These are phyloP conservation scores for Sylvia borin DNA, from an alignment of 2,797 vertebrate species.

Conservation along the genomic window DNA sequence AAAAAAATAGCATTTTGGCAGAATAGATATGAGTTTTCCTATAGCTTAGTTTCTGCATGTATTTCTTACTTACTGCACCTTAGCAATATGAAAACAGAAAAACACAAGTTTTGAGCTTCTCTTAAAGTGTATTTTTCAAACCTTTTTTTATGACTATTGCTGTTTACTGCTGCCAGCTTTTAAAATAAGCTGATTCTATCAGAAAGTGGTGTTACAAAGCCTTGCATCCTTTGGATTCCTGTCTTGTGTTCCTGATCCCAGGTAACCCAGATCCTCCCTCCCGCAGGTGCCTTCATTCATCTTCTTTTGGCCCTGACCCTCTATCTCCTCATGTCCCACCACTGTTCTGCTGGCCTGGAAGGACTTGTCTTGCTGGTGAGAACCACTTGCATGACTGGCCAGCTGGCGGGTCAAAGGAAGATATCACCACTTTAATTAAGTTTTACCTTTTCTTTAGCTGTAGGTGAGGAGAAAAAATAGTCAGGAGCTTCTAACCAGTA, in stretches of 20 bases:
- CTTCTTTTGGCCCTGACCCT: fast-evolving
- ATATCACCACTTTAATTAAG: neutral
- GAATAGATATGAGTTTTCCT: neutral
- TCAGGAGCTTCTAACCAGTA: neutral
- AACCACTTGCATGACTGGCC: neutral
- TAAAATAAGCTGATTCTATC: neutral
- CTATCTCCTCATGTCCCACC: neutral
- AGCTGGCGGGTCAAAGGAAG: neutral
- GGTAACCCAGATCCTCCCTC: neutral
- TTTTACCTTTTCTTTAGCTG: neutral
- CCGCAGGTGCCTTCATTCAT: neutral
- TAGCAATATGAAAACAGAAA: neutral
- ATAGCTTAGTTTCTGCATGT: neutral
- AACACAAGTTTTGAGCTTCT: neutral
- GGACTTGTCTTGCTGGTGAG: neutral
- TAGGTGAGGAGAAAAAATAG: neutral
- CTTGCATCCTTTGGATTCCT: neutral
- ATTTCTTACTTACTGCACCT: neutral
- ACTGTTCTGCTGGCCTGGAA: neutral
- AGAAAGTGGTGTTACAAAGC: neutral
- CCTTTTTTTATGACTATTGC: fast-evolving
- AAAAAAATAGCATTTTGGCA: neutral
- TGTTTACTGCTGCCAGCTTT: neutral
- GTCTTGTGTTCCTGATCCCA: neutral
- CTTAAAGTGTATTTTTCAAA: neutral